Evolutionary conservation across 2,113 vertebrate species (phyloP).

Genomic region (Hyperoodon ampullatus): DNA sequence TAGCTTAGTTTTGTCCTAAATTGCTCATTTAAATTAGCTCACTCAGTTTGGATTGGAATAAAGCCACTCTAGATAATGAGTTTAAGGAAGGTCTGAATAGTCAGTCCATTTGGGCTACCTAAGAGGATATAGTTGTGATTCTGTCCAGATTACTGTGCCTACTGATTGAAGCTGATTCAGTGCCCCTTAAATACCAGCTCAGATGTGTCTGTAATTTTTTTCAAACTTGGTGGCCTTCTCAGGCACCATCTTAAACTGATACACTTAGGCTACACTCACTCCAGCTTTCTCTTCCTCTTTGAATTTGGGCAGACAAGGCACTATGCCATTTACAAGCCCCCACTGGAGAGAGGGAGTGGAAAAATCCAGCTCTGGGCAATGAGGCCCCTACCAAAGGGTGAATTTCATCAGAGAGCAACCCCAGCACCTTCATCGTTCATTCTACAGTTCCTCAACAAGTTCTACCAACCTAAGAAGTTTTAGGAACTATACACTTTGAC

Average conservation of each 20-base stretch:
- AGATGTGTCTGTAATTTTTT: background rate
- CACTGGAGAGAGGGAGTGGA: background rate
- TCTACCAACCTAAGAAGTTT: background rate
- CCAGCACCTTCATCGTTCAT: background rate
- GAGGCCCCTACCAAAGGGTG: background rate
- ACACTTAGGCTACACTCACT: background rate
- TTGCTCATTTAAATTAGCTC: background rate
- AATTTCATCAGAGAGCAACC: background rate
- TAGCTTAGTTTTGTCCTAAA: background rate
- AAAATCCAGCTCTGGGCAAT: background rate
- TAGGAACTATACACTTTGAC: background rate
- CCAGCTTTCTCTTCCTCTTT: background rate
- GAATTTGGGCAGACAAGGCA: background rate
- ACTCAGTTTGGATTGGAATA: background rate
- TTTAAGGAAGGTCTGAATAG: conserved; percentile 30
- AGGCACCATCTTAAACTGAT: background rate
- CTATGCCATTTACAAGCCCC: background rate
- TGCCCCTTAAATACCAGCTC: background rate
- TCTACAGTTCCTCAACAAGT: background rate
- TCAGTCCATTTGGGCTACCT: background rate
- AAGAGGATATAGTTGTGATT: background rate
- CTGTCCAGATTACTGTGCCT: background rate
- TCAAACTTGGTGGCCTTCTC: background rate
- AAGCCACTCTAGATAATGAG: background rate
- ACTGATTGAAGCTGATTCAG: background rate